Base-by-base conservation (phyloP, 2,888 invertebrate species). In the Caenorhabditis sp. region DNA sequence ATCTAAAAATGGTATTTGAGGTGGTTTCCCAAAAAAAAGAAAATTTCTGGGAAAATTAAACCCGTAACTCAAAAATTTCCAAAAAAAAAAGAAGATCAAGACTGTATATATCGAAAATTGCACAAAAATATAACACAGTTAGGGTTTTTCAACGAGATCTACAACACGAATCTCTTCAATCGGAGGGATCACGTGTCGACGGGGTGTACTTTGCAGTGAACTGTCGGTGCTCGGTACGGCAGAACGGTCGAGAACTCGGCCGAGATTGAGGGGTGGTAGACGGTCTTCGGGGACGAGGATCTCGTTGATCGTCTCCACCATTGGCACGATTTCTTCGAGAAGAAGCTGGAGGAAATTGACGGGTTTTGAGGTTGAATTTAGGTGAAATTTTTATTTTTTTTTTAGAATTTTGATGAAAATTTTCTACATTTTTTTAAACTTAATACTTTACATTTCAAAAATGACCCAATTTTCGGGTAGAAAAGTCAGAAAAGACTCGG, bases 221-320 rank as follows among this genome's bases (percentile, higher is more conserved):
- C 76, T 77, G 37, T 69, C 75, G 49, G 63, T 67, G 58, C 75
- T 77, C 12, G 70, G 59, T 5, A 54, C 68, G 0, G 75, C 69
- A 17, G 79, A 71, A 12, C 75, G 66, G 31, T 68, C 68, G 14
- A 79, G 72, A 6, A 79, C 75, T 17, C 58, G 53, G 12, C 72
- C 69, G 36, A 81, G 71, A 24, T 81, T 72, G 24, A 85, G 66
- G 17, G 69, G 64, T 1, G 83, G 81, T 12, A 85, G 77, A n/a
- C 81, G 82, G 2, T 84, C 79, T n/a, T 74, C 69, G 0, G 76
- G 77, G 0, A 76, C 68, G 10, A 85, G 69, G n/a, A 86, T 65
- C 58, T 83, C 81, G 62, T 85, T 85, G 14, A 85, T 64, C 0
- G 78, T 77, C 62, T 83, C 79, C 2, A 81, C 74, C 8, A 71